Evolutionary conservation across 2,113 vertebrate genomes (phyloP).

Genomic region (Hemibagrus wyckioides): DNA sequence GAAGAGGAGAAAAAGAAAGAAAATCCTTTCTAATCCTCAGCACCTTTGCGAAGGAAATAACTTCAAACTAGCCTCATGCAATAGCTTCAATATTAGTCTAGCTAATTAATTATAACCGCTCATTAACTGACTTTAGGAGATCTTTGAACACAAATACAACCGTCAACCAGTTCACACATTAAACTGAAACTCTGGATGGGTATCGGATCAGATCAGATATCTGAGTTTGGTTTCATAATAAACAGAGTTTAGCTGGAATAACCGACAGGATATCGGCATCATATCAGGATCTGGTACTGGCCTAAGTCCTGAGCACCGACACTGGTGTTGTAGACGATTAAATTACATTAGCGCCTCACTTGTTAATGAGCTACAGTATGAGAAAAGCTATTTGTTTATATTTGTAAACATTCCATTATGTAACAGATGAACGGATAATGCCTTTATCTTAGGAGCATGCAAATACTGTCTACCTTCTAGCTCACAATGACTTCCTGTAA

Average conservation of each 20-base stretch:
- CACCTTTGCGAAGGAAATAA: no score
- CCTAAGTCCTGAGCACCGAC: no score
- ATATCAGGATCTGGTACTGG: no score
- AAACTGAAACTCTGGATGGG: background rate
- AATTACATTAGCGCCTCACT: background rate
- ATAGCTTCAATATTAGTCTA: background rate
- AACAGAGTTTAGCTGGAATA: no score
- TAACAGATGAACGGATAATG: background rate
- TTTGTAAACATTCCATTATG: no score
- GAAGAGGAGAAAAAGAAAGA: background rate
- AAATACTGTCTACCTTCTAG: background rate
- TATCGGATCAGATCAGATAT: no score
- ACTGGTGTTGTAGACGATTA: background rate
- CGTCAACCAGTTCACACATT: background rate
- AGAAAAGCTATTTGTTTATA: background rate
- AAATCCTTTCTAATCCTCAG: background rate
- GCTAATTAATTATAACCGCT: background rate
- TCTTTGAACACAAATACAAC: background rate
- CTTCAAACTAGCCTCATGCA: background rate
- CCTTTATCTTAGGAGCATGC: background rate
- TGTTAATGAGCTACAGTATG: background rate
- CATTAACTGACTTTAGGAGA: background rate
- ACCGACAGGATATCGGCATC: background rate
- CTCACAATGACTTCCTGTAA: background rate
- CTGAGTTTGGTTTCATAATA: no score